These are phyloP conservation scores for Platyura marginata DNA, from an alignment of 1,140 invertebrate species.

Conservation along the genomic window DNA sequence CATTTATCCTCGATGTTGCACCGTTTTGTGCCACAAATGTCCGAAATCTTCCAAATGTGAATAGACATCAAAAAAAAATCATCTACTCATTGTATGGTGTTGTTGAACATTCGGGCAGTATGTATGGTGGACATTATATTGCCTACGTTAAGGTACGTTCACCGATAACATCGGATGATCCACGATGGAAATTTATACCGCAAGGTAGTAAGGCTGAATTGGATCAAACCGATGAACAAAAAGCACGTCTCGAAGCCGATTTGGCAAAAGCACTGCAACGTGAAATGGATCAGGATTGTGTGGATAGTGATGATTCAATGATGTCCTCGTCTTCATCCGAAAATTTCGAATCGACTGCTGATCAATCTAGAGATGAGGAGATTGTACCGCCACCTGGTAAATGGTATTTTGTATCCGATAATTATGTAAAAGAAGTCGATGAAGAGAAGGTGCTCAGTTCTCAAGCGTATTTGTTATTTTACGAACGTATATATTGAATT, in stretches of 20 bases:
- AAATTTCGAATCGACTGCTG: conserved; percentile 9
- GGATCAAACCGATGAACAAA: conserved; percentile 19
- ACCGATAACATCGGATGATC: conserved; percentile 33
- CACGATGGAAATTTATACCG: conserved; percentile 47
- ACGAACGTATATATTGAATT: conserved; percentile 71
- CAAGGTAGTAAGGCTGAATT: conserved; percentile 29
- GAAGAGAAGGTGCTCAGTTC: conserved; percentile 64
- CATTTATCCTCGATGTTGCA: conserved; percentile 67
- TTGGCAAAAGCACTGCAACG: conserved; percentile 22
- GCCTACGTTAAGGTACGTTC: conserved; percentile 69
- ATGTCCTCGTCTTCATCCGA: conserved; percentile 29
- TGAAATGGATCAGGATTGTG: conserved; percentile 15
- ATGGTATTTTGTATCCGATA: conserved; percentile 92
- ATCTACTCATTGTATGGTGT: conserved; percentile 87
- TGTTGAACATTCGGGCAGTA: conserved; percentile 80
- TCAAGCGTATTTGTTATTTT: conserved; percentile 95
- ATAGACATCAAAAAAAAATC: conserved; percentile 42
- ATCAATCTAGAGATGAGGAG: conserved; percentile 14
- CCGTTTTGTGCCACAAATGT: conserved; percentile 74
- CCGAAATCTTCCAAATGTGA: conserved; percentile 40
- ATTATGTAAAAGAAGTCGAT: conserved; percentile 56
- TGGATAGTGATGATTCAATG: conserved; percentile 28
- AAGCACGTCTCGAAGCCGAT: conserved; percentile 16
- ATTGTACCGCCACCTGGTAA: conserved; percentile 42
- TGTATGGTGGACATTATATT: conserved; percentile 90